These are phyloP conservation scores for Dendrolimus pini DNA, from an alignment of 2,888 invertebrate genomes.

Conservation along the genomic window DNA sequence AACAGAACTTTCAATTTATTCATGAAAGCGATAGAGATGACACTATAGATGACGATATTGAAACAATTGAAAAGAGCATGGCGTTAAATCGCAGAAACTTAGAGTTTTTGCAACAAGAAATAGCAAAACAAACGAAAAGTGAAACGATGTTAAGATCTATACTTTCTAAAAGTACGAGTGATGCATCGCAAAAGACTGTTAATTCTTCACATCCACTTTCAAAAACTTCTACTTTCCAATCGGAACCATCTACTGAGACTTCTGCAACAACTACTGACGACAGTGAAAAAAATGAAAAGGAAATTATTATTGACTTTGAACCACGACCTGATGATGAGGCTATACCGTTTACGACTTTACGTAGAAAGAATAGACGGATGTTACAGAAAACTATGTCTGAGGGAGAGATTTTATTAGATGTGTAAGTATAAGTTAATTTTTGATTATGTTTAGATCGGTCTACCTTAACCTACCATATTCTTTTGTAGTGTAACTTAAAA, in stretches of 20 bases:
- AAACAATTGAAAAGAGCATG: constrained; percentile 72
- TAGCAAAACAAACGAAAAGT: constrained; percentile 63
- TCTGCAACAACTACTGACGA: constrained; percentile 71
- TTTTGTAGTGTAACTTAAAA: no score
- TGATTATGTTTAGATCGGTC: no score
- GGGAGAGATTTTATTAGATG: constrained; percentile 84
- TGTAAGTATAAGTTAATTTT: constrained; percentile 40
- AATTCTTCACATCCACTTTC: constrained; percentile 61
- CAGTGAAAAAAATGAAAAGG: constrained; percentile 81
- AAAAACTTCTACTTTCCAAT: constrained; percentile 70
- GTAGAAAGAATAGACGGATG: constrained; percentile 67
- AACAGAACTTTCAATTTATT: constrained; percentile 73
- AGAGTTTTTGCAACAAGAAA: constrained; percentile 71
- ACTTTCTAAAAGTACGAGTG: constrained; percentile 63
- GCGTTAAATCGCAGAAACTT: constrained; percentile 67
- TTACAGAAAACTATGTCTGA: constrained; percentile 88
- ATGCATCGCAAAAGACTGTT: constrained; percentile 60
- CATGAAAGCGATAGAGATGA: constrained; percentile 73
- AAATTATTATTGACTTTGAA: constrained; percentile 92
- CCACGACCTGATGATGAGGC: constrained; percentile 82
- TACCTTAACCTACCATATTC: no score
- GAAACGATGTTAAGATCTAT: constrained; percentile 59
- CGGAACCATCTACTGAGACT: constrained; percentile 72
- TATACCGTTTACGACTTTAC: constrained; percentile 76
- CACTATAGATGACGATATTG: constrained; percentile 69